Conservation (phyloP, 2,797 vertebrate species). For the Clarias fuscus region DNA sequence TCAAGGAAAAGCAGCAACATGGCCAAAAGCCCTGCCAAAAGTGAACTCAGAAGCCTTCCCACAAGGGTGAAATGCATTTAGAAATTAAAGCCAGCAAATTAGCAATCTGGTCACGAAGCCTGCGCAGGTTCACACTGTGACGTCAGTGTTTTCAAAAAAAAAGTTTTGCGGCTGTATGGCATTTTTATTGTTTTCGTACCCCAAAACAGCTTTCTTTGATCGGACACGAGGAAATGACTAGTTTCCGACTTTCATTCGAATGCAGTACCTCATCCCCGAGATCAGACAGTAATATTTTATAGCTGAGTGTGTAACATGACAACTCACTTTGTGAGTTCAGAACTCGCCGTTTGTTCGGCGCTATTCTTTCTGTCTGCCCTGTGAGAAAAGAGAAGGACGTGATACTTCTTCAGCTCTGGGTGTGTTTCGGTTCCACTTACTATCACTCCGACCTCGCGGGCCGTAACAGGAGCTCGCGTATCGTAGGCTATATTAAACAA, state of each 20-base stretch:
- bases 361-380: background rate
- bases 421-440: constrained; percentile 34
- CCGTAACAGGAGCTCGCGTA: constrained; percentile 61
- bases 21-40: background rate
- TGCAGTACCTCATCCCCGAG: background rate
- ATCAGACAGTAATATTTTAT: background rate
- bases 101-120: background rate
- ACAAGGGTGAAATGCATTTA: background rate
- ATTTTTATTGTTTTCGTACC: background rate
- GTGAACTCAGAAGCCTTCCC: background rate
- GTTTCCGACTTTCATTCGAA: background rate
- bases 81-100: background rate
- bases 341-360: background rate
- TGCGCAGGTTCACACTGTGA: background rate
- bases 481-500: constrained; percentile 57
- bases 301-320: background rate
- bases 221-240: too few relatives aligned
- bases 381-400: constrained; percentile 26
- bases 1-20: background rate
- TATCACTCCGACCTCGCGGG: constrained; percentile 39
- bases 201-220: too few relatives aligned
- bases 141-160: background rate
- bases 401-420: constrained; percentile 29
- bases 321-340: background rate
- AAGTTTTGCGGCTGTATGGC: background rate